Evolutionary conservation across 2,888 invertebrate genomes (phyloP), one percentile per base, ranked within the genome.

Genomic region (Heteromyza rotundicornis): DNA sequence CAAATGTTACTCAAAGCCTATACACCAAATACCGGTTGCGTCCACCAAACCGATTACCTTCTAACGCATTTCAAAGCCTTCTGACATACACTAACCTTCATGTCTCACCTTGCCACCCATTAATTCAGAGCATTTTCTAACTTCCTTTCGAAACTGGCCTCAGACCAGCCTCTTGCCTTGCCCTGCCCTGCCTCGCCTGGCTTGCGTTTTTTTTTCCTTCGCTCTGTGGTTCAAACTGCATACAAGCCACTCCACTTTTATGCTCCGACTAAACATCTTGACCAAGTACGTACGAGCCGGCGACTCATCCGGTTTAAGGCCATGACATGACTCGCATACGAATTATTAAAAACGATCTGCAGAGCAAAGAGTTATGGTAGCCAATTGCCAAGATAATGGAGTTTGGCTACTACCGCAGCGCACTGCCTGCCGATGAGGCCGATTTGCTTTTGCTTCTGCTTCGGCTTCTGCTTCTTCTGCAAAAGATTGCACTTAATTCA

Each of bases 311-410:
- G 65, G 65, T 77, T 77, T 75, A 76, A 73, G 76, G 76, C 74
- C 76, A 77, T 76, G 76, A 76, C 77, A 76, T 76, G 77, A 75
- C 76, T 77, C 77, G 77, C 76, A 76, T 77, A 76, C 73, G 77
- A 76, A 76, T 77, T 77, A 76, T 74, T 74, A 74, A 75, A 74
- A 74, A 74, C 75, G 75, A 74, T 74, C 74, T 73, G 71, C 47
- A 47, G 73, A 73, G 73, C 72, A 75, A 74, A 73, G 71, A 76
- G 70, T 75, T 76, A 75, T 76, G 74, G 76, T 74, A 70, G 77
- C 74, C 76, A 73, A 76, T 77, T 76, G 77, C 72, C 69, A 75
- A 76, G 77, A 75, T 76, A 76, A 76, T 76, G 75, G 76, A 77
- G 70, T 77, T 77, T 76, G 69, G 77, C 76, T 76, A 77, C 76